A percentile compares a stretch with the other conserved stretches of the same genome.
Conservation (phyloP, 2,113 vertebrate genomes). For the Theristicus caerulescens region DNA sequence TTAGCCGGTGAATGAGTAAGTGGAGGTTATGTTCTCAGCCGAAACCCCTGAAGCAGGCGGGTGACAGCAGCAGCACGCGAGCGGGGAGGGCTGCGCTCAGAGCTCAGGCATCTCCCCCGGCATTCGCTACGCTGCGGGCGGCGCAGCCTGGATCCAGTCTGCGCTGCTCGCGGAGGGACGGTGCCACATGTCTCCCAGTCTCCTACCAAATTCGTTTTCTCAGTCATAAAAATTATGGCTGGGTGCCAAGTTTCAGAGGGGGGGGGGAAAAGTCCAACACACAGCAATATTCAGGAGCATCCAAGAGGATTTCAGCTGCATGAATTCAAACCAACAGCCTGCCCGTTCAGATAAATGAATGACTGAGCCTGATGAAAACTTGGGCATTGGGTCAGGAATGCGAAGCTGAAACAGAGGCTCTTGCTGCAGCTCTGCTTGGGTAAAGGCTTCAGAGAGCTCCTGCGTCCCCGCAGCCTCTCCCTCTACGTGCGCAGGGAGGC, state of each 20-base stretch:
- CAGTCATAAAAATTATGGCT: not conserved
- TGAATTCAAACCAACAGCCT: not conserved
- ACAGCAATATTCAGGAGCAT: not conserved
- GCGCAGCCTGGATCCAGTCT: not conserved
- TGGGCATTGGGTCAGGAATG: not conserved
- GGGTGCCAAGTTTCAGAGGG: not conserved
- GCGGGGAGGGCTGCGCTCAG: not conserved
- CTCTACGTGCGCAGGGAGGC: not conserved
- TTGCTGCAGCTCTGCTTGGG: not conserved
- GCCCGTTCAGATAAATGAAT: not conserved
- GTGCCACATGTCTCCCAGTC: not conserved
- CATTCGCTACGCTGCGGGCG: fast-evolving
- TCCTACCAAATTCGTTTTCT: not conserved
- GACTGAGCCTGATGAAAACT: not conserved
- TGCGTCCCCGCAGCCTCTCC: not conserved
- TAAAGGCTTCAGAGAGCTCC: not conserved
- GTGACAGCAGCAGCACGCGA: not conserved
- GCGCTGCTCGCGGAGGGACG: fast-evolving
- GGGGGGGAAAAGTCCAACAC: not conserved
- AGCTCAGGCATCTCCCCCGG: not conserved
- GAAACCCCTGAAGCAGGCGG: not conserved
- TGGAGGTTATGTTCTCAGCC: not conserved
- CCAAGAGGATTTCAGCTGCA: not conserved
- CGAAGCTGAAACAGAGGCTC: not conserved
- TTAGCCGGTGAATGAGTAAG: not conserved